These are phyloP conservation scores for Chloroclystis v-ata DNA, from an alignment of 2,888 invertebrate genomes.

Conservation along the genomic window DNA sequence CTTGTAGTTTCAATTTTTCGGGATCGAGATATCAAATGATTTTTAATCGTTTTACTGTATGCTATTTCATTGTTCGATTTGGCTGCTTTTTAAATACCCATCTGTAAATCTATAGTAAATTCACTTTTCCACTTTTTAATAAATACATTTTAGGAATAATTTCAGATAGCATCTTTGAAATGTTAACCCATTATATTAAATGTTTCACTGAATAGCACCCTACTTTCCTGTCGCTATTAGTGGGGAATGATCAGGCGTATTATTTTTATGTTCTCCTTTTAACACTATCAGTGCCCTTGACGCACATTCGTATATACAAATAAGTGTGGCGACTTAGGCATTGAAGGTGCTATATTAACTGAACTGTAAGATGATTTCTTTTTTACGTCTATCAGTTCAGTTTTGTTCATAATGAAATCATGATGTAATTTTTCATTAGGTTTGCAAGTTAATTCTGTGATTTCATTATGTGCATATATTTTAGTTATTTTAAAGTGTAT, in stretches of 20 bases:
- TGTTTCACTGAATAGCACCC: slow-evolving; percentile 69
- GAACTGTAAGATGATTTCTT: slow-evolving; percentile 32
- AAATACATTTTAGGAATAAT: no score
- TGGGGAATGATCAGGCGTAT: slow-evolving; percentile 58
- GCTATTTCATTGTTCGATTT: no score
- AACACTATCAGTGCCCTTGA: no score
- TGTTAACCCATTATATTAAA: slow-evolving; percentile 50
- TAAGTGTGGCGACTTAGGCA: no score
- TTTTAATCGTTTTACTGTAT: no score
- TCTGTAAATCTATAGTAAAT: no score
- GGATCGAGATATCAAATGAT: no score
- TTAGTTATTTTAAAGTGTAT: slow-evolving; percentile 25
- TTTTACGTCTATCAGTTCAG: slow-evolving; percentile 28
- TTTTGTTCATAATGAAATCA: slow-evolving; percentile 35
- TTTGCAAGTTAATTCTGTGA: slow-evolving; percentile 18
- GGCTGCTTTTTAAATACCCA: no score
- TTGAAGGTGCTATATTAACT: no score
- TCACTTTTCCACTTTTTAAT: no score
- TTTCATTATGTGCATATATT: slow-evolving; percentile 20
- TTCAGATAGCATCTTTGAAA: slow-evolving; percentile 32
- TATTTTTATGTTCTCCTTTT: slow-evolving; percentile 41
- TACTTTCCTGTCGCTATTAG: slow-evolving; percentile 72
- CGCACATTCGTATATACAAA: no score
- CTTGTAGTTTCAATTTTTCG: no score
- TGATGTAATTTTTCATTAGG: neutral